Conservation (phyloP, 1,140 invertebrate genomes). For the Ganaspis sp. region DNA sequence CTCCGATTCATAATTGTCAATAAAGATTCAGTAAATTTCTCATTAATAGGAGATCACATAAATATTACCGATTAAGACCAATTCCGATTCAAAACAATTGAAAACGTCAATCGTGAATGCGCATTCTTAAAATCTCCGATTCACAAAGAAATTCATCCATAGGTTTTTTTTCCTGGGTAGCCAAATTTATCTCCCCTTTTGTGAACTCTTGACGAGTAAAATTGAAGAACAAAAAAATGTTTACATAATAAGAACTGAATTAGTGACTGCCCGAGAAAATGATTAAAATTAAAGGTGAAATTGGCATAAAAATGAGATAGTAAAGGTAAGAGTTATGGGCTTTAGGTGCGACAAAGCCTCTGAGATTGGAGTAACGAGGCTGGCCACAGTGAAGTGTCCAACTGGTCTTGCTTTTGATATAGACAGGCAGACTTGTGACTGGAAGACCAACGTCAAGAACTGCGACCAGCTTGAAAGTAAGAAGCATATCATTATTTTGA, state of each 20-base stretch:
- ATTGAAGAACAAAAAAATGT: not conserved
- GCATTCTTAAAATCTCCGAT: no score
- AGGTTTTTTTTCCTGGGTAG: no score
- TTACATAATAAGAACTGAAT: not conserved
- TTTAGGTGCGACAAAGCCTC: constrained; percentile 92
- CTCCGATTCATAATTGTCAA: no score
- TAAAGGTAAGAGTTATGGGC: constrained; percentile 27
- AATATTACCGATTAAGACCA: no score
- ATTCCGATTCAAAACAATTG: no score
- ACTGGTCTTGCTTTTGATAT: constrained; percentile 95
- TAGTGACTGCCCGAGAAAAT: not conserved
- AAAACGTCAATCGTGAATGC: no score
- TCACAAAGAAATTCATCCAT: no score
- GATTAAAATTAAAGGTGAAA: not conserved
- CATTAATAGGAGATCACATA: no score
- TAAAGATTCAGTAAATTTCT: no score
- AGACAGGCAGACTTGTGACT: constrained; percentile 95
- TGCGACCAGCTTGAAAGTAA: constrained; percentile 95
- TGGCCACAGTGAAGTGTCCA: constrained; percentile 91
- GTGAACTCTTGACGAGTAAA: no score
- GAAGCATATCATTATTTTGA: constrained; percentile 68
- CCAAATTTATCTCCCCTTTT: no score
- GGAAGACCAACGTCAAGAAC: constrained; percentile 97
- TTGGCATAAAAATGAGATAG: not conserved
- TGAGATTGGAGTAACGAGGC: constrained; percentile 88